Percentiles rank a stretch among this genome's conserved stretches.
phyloP scores from a whole-genome alignment of 2,113 vertebrate genomes.

The Aptenodytes forsteri region DNA sequence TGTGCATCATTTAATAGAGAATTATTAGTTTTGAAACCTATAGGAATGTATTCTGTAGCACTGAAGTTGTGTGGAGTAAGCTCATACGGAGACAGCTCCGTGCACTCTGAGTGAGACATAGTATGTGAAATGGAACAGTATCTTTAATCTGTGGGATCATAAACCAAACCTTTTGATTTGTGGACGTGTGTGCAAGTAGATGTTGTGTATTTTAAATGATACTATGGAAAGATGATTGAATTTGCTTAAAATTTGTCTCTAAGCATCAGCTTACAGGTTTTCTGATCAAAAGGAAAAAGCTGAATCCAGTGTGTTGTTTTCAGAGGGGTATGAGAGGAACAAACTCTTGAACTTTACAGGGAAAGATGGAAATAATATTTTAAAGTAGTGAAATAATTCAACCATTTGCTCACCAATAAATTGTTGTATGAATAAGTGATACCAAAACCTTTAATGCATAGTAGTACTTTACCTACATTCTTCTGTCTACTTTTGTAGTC shows the following conservation, averaged over 20 bases:
- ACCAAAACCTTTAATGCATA: not conserved
- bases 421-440: not conserved
- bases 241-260: not conserved
- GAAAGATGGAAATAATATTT: not conserved
- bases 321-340: not conserved
- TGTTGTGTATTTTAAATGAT: not conserved
- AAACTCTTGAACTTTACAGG: not conserved
- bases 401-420: not conserved
- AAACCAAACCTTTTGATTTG: not conserved
- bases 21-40: not conserved
- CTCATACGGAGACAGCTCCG: not conserved
- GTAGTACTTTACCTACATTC: not conserved
- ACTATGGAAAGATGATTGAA: not conserved
- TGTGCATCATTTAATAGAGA: not conserved
- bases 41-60: not conserved
- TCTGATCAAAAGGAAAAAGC: not conserved
- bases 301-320: not conserved
- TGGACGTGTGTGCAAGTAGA: not conserved
- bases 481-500: not conserved
- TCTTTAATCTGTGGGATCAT: not conserved
- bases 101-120: not conserved
- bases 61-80: not conserved
- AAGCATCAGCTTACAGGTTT: not conserved
- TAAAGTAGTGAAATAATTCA: not conserved
- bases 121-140: not conserved